Percentiles rank a stretch among this genome's conserved stretches.
These are phyloP conservation scores for Ammospiza caudacuta DNA, from an alignment of 2,113 vertebrate genomes.

Conservation along the genomic window DNA sequence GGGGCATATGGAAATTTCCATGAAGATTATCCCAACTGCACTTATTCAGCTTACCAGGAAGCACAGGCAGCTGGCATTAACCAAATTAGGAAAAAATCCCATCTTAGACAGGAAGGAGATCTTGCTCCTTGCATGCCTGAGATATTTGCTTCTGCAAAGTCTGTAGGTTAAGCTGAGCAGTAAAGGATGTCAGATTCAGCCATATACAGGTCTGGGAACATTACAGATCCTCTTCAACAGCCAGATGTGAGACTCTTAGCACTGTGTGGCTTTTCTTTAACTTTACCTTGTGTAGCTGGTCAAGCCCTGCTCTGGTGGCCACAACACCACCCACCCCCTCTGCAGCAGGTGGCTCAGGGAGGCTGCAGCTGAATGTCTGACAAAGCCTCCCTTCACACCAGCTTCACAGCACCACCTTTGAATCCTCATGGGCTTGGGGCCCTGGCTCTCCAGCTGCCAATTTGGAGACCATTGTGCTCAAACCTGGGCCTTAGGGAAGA, in stretches of 20 bases:
- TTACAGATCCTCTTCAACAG: not conserved
- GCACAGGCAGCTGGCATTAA: not conserved
- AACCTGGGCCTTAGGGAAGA: not conserved
- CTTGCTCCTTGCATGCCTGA: not conserved
- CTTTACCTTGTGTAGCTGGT: not conserved
- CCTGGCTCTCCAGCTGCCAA: not conserved
- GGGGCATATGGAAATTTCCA: constrained; percentile 40
- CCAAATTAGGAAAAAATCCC: not conserved
- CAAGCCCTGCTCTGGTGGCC: not conserved
- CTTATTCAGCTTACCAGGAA: constrained; percentile 10
- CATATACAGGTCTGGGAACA: not conserved
- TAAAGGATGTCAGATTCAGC: not conserved
- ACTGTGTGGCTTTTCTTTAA: not conserved
- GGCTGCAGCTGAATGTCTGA: not conserved
- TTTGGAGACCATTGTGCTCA: not conserved
- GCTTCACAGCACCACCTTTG: fast-evolving
- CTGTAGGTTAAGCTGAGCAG: not conserved
- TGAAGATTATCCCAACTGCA: not conserved
- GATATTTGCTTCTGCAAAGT: not conserved
- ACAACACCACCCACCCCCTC: not conserved
- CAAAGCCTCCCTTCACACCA: not conserved
- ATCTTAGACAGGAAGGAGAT: not conserved
- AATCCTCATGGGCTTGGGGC: not conserved
- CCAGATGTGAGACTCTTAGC: not conserved
- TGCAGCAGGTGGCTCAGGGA: not conserved